Conservation (phyloP, 2,797 vertebrate species). For the Cyprinella venusta region DNA sequence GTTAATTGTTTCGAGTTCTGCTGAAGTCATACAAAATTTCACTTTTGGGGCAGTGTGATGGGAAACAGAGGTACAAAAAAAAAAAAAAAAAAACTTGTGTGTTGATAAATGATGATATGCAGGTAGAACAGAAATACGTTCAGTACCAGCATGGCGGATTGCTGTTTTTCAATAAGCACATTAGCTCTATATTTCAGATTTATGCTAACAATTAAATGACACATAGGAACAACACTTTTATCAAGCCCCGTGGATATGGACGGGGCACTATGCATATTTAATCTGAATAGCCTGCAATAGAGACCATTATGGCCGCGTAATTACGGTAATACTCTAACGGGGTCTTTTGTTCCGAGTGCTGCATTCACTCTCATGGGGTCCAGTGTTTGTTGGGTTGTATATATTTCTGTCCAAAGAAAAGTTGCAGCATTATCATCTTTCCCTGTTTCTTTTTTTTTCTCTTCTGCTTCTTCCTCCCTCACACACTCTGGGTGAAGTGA, state of each 20-base stretch:
- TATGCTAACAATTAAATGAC: conserved; percentile 71
- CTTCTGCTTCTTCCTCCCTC: conserved; percentile 3
- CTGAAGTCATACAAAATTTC: background rate
- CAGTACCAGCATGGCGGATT: background rate
- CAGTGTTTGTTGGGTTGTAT: conserved; percentile 54
- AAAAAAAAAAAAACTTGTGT: conserved; percentile 10
- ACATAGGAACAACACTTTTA: conserved; percentile 64
- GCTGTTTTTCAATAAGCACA: conserved; percentile 49
- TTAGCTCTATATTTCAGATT: conserved; percentile 70
- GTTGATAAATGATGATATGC: conserved; percentile 1
- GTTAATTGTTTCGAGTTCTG: background rate
- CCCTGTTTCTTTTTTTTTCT: conserved; percentile 30
- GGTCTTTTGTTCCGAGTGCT: conserved; percentile 49
- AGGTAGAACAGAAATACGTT: conserved; percentile 9
- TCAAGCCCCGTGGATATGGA: conserved; percentile 58
- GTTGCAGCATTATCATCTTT: conserved; percentile 52
- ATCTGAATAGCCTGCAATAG: conserved; percentile 65
- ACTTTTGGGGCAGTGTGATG: background rate
- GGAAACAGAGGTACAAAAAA: background rate
- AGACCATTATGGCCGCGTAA: conserved; percentile 66
- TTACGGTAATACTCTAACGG: conserved; percentile 68
- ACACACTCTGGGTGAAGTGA: background rate
- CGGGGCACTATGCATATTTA: conserved; percentile 70
- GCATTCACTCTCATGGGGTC: conserved; percentile 46
- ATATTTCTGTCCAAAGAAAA: conserved; percentile 54